These are phyloP conservation scores for Ophion ellenae DNA, from an alignment of 2,888 invertebrate species.

Conservation along the genomic window DNA sequence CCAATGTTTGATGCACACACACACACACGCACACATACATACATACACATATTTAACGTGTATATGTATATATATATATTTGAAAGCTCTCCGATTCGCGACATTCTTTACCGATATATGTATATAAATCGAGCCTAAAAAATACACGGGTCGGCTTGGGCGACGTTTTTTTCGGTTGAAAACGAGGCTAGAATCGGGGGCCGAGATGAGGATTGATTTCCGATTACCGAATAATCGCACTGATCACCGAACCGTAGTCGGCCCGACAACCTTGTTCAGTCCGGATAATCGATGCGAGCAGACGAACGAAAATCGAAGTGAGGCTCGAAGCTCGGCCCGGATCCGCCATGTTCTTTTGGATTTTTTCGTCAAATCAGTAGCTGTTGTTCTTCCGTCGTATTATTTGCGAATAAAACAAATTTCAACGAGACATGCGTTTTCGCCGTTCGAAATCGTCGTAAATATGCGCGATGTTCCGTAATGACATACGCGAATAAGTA, in stretches of 20 bases:
- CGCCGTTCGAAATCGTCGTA: slow-evolving; percentile 35
- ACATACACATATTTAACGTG: not conserved
- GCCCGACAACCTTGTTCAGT: too few relatives aligned
- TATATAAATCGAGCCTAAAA: slow-evolving; percentile 57
- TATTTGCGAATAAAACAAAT: slow-evolving; percentile 50
- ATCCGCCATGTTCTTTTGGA: not conserved
- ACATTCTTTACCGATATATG: slow-evolving; percentile 56
- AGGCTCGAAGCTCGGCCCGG: not conserved
- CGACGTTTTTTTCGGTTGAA: slow-evolving; percentile 34
- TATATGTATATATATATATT: slow-evolving; percentile 39
- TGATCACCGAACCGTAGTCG: not conserved
- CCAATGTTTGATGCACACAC: slow-evolving; percentile 40
- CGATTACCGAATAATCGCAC: too few relatives aligned
- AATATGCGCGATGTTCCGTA: slow-evolving; percentile 38
- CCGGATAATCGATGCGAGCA: not conserved
- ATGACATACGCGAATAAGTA: slow-evolving; percentile 56
- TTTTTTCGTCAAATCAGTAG: not conserved
- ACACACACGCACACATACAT: slow-evolving; percentile 22
- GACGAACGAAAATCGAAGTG: not conserved
- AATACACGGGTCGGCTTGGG: slow-evolving; percentile 34
- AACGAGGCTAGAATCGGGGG: not conserved
- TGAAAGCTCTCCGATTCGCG: slow-evolving; percentile 56
- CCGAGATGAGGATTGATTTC: too few relatives aligned
- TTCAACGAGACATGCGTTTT: slow-evolving; percentile 40
- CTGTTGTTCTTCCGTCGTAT: not conserved